Conservation (phyloP, 2,888 invertebrate species). For the Tetranychus truncatus region DNA sequence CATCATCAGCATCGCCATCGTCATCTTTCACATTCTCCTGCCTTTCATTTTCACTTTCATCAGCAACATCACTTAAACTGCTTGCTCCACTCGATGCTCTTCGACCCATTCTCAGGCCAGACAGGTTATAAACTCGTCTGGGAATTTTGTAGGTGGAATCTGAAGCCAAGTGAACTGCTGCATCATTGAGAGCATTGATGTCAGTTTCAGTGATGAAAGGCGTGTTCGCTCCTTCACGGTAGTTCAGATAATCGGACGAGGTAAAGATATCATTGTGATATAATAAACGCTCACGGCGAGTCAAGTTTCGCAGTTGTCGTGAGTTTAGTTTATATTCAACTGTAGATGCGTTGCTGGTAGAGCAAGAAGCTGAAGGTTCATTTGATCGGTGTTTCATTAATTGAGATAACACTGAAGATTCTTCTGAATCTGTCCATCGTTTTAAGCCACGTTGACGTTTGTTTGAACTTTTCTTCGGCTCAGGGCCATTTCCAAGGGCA, state of each 20-base stretch:
- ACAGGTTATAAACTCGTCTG: not conserved
- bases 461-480: constrained; percentile 33
- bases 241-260: constrained; percentile 57
- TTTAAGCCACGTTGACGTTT: not conserved
- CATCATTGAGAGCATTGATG: constrained; percentile 44
- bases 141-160: not conserved
- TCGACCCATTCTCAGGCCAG: not conserved
- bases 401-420: not conserved
- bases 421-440: not conserved
- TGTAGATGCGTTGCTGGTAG: not conserved
- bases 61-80: constrained; percentile 4
- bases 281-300: not conserved
- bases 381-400: too few relatives aligned
- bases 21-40: not conserved
- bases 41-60: not conserved
- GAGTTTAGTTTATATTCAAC: not conserved
- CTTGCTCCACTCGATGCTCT: not conserved
- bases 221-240: constrained; percentile 44
- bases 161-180: constrained; percentile 11
- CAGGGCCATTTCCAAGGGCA: not conserved
- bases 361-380: too few relatives aligned
- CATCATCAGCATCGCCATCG: not conserved
- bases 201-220: constrained; percentile 59
- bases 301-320: not conserved
- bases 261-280: constrained; percentile 39